These are phyloP conservation scores for Harlomillsia oculata DNA, from an alignment of 1,140 invertebrate species.

Conservation along the genomic window DNA sequence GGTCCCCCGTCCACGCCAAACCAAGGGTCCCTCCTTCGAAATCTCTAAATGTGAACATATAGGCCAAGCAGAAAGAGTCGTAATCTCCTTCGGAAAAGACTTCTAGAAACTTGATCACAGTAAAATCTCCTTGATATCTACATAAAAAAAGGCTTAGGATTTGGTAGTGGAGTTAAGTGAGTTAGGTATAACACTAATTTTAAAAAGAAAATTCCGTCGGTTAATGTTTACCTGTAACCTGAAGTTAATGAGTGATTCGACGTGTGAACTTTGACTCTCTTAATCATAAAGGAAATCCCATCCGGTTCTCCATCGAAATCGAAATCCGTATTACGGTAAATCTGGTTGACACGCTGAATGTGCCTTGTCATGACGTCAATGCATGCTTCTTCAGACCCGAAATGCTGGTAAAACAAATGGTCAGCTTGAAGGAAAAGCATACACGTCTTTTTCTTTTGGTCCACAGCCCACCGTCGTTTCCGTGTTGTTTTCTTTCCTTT, in stretches of 20 bases:
- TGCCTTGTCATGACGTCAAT: slow-evolving; percentile 91
- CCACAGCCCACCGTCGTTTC: slow-evolving; percentile 22
- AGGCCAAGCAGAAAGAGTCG: slow-evolving; percentile 94
- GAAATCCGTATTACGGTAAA: slow-evolving; percentile 86
- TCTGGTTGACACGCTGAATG: slow-evolving; percentile 84
- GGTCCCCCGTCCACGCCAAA: slow-evolving; percentile 90
- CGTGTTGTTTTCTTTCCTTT: not conserved
- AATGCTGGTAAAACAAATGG: slow-evolving; percentile 85
- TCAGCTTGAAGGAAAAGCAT: slow-evolving; percentile 90
- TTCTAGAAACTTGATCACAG: slow-evolving; percentile 87
- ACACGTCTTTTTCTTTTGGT: slow-evolving; percentile 49
- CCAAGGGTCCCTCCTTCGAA: slow-evolving; percentile 98
- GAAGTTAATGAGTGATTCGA: slow-evolving; percentile 68
- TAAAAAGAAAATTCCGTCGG: too few species aligned
- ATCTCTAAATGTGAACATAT: slow-evolving; percentile 97
- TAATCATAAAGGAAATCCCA: slow-evolving; percentile 93
- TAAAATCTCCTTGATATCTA: slow-evolving; percentile 84
- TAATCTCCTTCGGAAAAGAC: slow-evolving; percentile 95
- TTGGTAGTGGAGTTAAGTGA: too few species aligned
- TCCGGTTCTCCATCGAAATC: slow-evolving; percentile 82
- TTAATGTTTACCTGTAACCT: too few species aligned
- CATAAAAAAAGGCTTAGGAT: too few species aligned
- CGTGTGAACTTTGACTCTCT: slow-evolving; percentile 86
- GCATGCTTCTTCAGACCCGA: slow-evolving; percentile 83
- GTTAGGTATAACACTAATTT: too few species aligned